phyloP scores from a whole-genome alignment of 2,797 vertebrate genomes.

The Dicrostonyx torquatus region DNA sequence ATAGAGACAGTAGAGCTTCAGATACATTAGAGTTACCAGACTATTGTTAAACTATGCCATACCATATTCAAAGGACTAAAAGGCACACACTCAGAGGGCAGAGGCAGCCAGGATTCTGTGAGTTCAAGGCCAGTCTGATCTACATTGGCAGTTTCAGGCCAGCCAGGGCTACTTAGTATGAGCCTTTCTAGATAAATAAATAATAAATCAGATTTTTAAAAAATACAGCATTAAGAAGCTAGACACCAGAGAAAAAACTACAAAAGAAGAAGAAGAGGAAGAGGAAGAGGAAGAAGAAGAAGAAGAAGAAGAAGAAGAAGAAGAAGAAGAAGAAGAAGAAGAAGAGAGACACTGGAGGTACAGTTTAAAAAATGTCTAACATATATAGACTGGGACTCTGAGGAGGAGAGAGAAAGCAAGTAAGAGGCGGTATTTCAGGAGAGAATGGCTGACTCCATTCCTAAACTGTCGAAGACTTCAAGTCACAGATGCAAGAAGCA shows the following conservation, averaged over 20 bases:
- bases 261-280: not conserved
- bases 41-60: not conserved
- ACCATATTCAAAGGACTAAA: not conserved
- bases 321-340: no score
- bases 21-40: not conserved
- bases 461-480: not conserved
- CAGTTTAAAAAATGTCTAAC: not conserved
- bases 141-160: not conserved
- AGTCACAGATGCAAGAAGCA: not conserved
- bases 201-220: not conserved
- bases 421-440: not conserved
- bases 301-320: accelerated
- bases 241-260: not conserved
- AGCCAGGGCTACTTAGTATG: not conserved
- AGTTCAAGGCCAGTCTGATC: not conserved
- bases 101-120: not conserved
- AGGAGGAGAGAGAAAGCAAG: not conserved
- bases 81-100: not conserved
- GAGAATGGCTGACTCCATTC: not conserved
- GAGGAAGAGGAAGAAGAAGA: no score
- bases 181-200: not conserved
- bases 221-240: not conserved
- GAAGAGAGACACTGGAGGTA: not conserved
- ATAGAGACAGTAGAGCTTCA: not conserved
- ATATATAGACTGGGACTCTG: not conserved